A percentile compares a stretch with the other conserved stretches of the same genome.
phyloP scores from a whole-genome alignment of 92 coral and sea anemone genomes.

The Palythoa heliodiscus region DNA sequence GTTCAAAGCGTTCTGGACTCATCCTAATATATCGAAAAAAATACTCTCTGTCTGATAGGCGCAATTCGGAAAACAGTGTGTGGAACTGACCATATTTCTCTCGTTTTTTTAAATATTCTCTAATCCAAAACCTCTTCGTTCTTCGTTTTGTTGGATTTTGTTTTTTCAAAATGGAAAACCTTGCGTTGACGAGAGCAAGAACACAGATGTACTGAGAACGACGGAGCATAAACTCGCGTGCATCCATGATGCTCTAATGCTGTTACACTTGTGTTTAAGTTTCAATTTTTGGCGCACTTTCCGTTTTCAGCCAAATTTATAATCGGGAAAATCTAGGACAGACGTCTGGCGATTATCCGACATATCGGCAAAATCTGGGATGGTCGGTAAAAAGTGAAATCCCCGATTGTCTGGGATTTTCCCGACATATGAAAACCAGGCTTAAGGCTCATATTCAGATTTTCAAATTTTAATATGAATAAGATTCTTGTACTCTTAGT shows the following conservation, averaged over 20 bases:
- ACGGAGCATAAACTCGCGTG: constrained; percentile 29
- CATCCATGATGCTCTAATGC: constrained; percentile 5
- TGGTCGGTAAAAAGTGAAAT: constrained; percentile 19
- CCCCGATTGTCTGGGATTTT: constrained; percentile 21
- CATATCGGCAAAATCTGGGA: constrained; percentile 34
- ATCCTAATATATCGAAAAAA: constrained; percentile 56
- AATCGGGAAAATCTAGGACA: neutral
- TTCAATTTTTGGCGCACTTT: constrained; percentile 34
- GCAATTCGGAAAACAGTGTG: constrained; percentile 43
- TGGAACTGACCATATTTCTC: constrained; percentile 52
- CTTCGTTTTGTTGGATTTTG: constrained; percentile 37
- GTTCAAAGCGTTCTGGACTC: constrained; percentile 55
- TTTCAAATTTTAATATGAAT: no score
- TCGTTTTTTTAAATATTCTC: constrained; percentile 49
- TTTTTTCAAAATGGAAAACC: constrained; percentile 24
- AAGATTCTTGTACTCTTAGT: no score
- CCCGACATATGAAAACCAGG: constrained; percentile 32
- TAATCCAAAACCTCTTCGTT: constrained; percentile 54
- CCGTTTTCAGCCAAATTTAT: constrained; percentile 18
- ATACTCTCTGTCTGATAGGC: constrained; percentile 57
- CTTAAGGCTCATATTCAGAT: neutral
- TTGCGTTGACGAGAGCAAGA: constrained; percentile 51
- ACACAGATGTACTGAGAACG: constrained; percentile 44
- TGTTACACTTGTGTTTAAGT: constrained; percentile 18
- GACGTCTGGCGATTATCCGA: neutral